Base-by-base conservation (phyloP, 1,140 invertebrate genomes). In the Battus philenor region DNA sequence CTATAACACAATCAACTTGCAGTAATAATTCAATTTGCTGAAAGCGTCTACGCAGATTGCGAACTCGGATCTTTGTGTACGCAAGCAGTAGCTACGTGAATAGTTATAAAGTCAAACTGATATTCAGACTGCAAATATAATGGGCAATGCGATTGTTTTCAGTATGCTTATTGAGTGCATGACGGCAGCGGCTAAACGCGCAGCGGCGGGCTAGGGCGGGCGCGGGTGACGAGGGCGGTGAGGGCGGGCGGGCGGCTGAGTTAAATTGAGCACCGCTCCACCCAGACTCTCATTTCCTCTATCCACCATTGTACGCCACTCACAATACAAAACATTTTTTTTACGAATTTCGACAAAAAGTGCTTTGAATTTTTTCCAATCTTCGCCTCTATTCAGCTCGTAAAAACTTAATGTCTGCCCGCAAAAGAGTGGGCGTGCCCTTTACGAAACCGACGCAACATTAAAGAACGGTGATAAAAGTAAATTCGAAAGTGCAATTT, bases 271-370 rank as follows among this genome's bases (percentile, higher is more conserved):
- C 73, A 61, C 67, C 62, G 59, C 64, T 50, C 55, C 55, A 58
- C 60, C 79, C 73, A 80, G 79, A 83, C 75, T 79, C 75, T 75
- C 73, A 79, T 83, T 81, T 79, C 73, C 77, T 79, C 64, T 62
- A 68, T 63, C 74, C 58, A 65, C 70, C 65, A 84, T 84, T 84
- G 80, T 81, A 61, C 73, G 67, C 69, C 70, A 80, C 65, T 75
- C 75, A 80, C 77, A 84, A 84, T 84, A 79, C 79, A 80, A 84
- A 84, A 84, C 74, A 81, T 78, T 84, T 84, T 81, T 81, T 81
- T 77, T 2, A 73, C 65, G 60, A 82, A 80, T 80, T 80, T 77
- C 72, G 61, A 80, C 74, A 81, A 82, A 84, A 82, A 84, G 70
- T 66, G 76, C 77, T 82, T 78, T 81, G 80, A 81, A 79, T 80